These are phyloP conservation scores for Oophaga pumilio DNA, from an alignment of 2,113 vertebrate species.

Conservation along the genomic window DNA sequence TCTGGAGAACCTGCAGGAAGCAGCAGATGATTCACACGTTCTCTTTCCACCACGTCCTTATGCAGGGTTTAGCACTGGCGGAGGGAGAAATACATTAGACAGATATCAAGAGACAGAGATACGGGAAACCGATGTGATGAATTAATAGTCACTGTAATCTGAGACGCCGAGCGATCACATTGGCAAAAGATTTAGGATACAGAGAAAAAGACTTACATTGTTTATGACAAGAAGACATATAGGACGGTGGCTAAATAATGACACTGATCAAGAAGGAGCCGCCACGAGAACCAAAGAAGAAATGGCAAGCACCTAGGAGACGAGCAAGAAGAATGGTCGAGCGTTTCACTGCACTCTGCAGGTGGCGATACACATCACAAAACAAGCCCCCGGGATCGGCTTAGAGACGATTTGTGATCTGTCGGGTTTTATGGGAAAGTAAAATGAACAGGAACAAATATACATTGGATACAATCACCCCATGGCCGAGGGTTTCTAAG, in stretches of 20 bases:
- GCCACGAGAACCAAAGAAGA: not conserved
- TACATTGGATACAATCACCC: not conserved
- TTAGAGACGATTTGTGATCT: conserved; percentile 7
- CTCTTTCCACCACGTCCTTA: not conserved
- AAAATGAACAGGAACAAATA: not conserved
- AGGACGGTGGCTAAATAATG: conserved; percentile 27
- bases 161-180: conserved; percentile 37
- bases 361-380: conserved; percentile 5
- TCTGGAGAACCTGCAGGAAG: not conserved
- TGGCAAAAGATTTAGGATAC: conserved; percentile 38
- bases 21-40: conserved; percentile 35
- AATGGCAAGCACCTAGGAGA: not conserved
- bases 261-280: conserved; percentile 29
- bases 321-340: conserved; percentile 20
- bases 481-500: not conserved
- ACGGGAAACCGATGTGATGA: conserved; percentile 36
- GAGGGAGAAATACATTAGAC: conserved; percentile 46
- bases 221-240: conserved; percentile 48
- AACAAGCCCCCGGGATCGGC: not conserved
- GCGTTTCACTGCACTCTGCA: conserved; percentile 8
- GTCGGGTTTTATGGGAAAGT: conserved; percentile 1
- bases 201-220: conserved; percentile 22
- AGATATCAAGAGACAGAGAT: conserved; percentile 47
- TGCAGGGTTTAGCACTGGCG: conserved; percentile 42
- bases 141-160: conserved; percentile 42